Evolutionary conservation across 2,888 invertebrate species (phyloP).

Genomic region (Thelaira solivaga): DNA sequence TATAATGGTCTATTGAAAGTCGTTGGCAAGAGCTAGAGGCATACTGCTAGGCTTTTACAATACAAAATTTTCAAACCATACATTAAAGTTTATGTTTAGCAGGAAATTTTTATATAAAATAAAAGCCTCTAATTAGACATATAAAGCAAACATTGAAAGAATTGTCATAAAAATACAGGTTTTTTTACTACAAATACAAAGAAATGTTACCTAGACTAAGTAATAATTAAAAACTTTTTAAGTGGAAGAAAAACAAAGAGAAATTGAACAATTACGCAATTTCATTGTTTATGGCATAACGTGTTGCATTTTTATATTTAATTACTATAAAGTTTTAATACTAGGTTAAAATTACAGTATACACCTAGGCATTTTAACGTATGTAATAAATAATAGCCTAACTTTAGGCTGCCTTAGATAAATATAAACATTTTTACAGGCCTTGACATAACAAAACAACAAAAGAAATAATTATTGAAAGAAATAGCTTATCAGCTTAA

Average conservation of each 20-base stretch:
- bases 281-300: conserved; percentile 9
- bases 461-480: no score
- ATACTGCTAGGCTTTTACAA: conserved; percentile 1
- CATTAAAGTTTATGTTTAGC: neutral
- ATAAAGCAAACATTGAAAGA: neutral
- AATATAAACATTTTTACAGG: neutral
- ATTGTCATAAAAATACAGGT: neutral
- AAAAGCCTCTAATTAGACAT: conserved; percentile 15
- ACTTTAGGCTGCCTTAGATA: neutral
- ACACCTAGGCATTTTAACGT: neutral
- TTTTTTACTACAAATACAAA: no score
- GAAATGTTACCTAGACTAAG: no score
- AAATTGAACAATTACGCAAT: neutral
- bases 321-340: neutral
- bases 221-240: no score
- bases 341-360: neutral
- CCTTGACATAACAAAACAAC: no score
- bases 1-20: neutral
- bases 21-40: conserved; percentile 2
- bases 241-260: no score
- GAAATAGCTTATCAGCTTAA: neutral
- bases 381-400: neutral
- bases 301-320: neutral
- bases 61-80: neutral
- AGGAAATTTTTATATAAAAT: neutral